Percentiles rank a stretch among this genome's conserved stretches.
Evolutionary conservation across 2,888 invertebrate species (phyloP).

Genomic region (Hydriomena furcata): DNA sequence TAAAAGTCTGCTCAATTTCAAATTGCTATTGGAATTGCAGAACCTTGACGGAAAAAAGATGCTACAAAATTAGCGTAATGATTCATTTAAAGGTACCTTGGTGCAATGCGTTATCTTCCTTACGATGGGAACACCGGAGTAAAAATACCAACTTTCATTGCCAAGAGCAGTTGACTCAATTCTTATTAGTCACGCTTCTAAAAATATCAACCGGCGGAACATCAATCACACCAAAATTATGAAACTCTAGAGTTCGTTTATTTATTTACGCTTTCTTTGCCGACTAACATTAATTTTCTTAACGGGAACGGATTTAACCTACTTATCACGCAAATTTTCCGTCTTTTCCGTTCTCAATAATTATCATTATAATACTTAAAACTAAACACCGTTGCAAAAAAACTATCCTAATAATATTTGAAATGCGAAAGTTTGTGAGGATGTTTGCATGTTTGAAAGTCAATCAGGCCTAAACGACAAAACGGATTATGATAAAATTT

Average conservation of each 20-base stretch:
- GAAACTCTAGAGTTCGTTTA: slow-evolving; percentile 5
- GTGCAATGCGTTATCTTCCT: slow-evolving; percentile 14
- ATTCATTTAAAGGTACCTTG: slow-evolving; percentile 11
- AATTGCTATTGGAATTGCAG: not conserved
- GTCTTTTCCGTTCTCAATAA: no score
- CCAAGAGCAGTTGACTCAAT: slow-evolving; percentile 32
- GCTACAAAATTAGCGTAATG: slow-evolving; percentile 17
- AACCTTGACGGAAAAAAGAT: not conserved
- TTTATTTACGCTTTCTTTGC: slow-evolving; percentile 14
- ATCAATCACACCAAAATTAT: slow-evolving; percentile 12
- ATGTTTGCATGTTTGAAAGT: no score
- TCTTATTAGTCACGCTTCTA: slow-evolving; percentile 30
- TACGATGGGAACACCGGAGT: slow-evolving; percentile 21
- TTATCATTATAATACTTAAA: no score
- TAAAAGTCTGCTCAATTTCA: slow-evolving; percentile 4
- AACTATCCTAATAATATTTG: no score
- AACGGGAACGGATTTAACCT: no score
- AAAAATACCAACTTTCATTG: slow-evolving; percentile 37
- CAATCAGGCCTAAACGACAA: no score
- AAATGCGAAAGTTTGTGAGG: no score
- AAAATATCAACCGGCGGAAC: slow-evolving; percentile 12
- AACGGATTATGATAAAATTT: no score
- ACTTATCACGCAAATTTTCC: no score
- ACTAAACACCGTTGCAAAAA: no score
- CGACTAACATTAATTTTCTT: slow-evolving; percentile 3